phyloP scores from a whole-genome alignment of 2,113 vertebrate genomes.

The Illadopsis cleaveri region DNA sequence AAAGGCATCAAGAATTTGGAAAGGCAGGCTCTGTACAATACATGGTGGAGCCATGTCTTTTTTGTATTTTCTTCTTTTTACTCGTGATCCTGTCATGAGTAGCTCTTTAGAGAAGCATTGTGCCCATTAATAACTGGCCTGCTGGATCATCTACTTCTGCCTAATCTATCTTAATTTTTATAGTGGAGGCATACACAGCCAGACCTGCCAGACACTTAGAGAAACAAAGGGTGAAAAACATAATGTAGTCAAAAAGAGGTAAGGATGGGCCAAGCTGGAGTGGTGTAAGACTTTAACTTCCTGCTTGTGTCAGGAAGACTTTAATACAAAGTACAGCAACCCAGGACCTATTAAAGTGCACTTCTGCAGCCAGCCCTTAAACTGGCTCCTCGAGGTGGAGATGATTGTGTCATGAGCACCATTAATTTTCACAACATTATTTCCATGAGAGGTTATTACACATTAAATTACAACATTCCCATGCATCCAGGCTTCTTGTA shows the following conservation, averaged over 20 bases:
- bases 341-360: background rate
- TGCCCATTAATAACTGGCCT: background rate
- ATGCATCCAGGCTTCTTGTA: background rate
- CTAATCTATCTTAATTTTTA: background rate
- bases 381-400: background rate
- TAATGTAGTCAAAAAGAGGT: background rate
- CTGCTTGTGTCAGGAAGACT: background rate
- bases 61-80: background rate
- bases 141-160: background rate
- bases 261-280: background rate
- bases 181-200: background rate
- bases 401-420: background rate
- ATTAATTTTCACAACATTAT: background rate
- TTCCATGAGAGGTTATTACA: background rate
- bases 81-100: accelerated
- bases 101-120: background rate
- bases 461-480: background rate
- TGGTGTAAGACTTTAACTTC: background rate
- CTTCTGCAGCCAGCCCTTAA: background rate
- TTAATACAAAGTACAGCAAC: background rate
- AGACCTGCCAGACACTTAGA: background rate
- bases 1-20: background rate
- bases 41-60: background rate
- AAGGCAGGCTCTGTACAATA: background rate
- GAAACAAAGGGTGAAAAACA: background rate